These are phyloP conservation scores for Burhinus bistriatus DNA, from an alignment of 2,113 vertebrate genomes.

Conservation along the genomic window DNA sequence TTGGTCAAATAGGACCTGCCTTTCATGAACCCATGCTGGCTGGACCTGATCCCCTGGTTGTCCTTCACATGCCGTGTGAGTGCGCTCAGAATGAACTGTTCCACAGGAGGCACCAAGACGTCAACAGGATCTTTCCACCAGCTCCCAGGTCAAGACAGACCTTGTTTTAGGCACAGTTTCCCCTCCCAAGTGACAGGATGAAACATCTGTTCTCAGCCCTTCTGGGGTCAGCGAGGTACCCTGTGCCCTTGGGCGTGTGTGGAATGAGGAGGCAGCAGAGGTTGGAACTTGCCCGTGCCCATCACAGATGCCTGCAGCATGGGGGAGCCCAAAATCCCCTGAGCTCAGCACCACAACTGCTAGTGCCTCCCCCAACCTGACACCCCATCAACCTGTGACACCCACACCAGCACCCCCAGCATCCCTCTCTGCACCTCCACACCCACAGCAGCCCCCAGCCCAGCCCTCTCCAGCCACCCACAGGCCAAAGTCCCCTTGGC, in stretches of 20 bases:
- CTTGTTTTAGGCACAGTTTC: not conserved
- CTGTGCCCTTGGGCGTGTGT: not conserved
- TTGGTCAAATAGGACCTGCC: no score
- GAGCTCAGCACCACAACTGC: not conserved
- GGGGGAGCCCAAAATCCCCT: not conserved
- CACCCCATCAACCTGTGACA: not conserved
- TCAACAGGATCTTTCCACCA: not conserved
- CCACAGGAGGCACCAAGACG: not conserved
- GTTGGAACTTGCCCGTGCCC: no score
- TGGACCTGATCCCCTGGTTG: no score
- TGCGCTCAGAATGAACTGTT: no score
- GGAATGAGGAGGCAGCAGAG: not conserved
- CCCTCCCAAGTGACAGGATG: not conserved
- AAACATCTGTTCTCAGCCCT: not conserved
- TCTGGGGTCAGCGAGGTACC: fast-evolving
- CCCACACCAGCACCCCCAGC: not conserved
- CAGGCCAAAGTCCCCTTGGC: not conserved
- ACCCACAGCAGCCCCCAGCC: not conserved
- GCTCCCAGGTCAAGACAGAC: not conserved
- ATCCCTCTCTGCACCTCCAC: not conserved
- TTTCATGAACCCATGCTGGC: no score
- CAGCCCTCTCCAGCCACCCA: not conserved
- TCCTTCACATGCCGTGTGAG: no score
- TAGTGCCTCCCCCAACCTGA: not conserved
- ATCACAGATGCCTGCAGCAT: not conserved